A percentile compares a stretch with the other conserved stretches of the same genome.
These are phyloP conservation scores for Burhinus oedicnemus DNA, from an alignment of 2,113 vertebrate species.

Conservation along the genomic window DNA sequence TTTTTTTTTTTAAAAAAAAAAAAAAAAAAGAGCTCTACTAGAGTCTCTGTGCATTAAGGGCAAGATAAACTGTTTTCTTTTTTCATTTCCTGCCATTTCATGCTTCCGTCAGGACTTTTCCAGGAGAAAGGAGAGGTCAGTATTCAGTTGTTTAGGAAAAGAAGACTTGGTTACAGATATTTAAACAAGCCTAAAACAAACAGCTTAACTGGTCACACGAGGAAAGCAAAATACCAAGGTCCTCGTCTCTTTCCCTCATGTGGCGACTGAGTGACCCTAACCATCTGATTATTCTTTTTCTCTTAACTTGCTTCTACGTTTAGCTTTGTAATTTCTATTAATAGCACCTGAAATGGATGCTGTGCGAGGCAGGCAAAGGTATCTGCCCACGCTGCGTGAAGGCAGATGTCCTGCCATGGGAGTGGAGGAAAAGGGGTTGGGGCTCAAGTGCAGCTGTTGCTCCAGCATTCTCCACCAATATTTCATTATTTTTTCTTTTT, in stretches of 20 bases:
- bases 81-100: slow-evolving; percentile 29
- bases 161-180: not conserved
- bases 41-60: not conserved
- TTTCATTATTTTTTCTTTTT: no score
- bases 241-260: slow-evolving; percentile 1
- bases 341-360: not conserved
- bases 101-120: not conserved
- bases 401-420: not conserved
- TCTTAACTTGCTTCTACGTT: not conserved
- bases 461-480: no score
- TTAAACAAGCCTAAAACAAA: slow-evolving; percentile 28
- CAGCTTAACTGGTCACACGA: not conserved
- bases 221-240: slow-evolving; percentile 10
- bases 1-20: no score
- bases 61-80: slow-evolving; percentile 37
- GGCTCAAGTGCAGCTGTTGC: not conserved
- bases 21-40: not conserved
- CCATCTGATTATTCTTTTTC: not conserved
- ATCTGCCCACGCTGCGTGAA: not conserved
- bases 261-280: not conserved
- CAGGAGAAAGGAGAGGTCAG: not conserved
- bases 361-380: not conserved
- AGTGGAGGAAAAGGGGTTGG: not conserved
- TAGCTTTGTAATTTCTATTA: not conserved
- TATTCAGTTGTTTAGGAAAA: slow-evolving; percentile 28